Percentiles rank a stretch among this genome's conserved stretches.
These are phyloP conservation scores for Regulus satrapa DNA, from an alignment of 2,113 vertebrate species.

Conservation along the genomic window DNA sequence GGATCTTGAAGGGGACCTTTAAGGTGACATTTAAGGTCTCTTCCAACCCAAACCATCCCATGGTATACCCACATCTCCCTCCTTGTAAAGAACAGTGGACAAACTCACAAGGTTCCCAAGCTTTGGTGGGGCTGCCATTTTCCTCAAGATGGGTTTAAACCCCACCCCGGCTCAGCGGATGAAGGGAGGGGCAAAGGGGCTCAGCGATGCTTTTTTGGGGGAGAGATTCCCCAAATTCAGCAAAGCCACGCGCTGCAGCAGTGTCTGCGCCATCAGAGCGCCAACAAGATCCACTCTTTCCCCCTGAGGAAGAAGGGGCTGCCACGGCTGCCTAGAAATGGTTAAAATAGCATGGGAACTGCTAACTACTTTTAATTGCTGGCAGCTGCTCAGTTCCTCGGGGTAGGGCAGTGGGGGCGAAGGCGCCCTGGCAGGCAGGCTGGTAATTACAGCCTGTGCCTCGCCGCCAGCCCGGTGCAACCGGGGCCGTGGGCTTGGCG, in stretches of 20 bases:
- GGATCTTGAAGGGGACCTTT: no score
- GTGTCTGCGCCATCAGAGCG: rapidly evolving
- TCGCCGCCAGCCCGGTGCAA: not conserved
- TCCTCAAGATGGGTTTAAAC: not conserved
- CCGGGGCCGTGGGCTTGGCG: not conserved
- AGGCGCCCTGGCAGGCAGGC: not conserved
- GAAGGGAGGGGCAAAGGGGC: not conserved
- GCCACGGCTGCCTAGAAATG: not conserved
- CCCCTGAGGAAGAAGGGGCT: not conserved
- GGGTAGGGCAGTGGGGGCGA: not conserved
- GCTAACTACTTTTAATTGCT: constrained; percentile 25
- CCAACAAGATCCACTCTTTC: rapidly evolving
- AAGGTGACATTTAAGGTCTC: no score
- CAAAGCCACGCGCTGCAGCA: rapidly evolving
- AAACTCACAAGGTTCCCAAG: not conserved
- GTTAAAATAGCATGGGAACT: constrained; percentile 21
- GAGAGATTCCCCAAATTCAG: not conserved
- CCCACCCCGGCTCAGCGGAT: not conserved
- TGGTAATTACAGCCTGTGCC: not conserved
- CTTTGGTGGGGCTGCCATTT: not conserved
- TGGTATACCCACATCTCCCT: not conserved
- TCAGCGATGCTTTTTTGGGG: not conserved
- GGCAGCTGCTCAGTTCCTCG: not conserved
- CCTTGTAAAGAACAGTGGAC: not conserved
- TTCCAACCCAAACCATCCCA: not conserved